Percentiles rank a stretch among this genome's conserved stretches.
phyloP scores from a whole-genome alignment of 2,888 invertebrate species.

The Drosophila nr. perissopoda region DNA sequence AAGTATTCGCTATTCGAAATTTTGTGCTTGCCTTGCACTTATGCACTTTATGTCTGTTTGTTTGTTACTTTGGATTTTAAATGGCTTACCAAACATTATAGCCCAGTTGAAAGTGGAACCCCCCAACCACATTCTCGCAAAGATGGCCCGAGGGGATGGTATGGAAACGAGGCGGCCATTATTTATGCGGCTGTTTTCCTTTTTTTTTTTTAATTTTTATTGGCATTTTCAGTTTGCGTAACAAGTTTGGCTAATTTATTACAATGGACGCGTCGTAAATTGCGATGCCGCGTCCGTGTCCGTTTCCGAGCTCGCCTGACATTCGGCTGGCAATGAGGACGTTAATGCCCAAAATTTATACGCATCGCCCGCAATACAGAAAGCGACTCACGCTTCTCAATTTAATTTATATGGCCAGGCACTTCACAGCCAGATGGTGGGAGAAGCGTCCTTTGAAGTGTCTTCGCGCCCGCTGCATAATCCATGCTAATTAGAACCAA shows the following conservation, averaged over 20 bases:
- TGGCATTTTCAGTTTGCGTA: constrained; percentile 68
- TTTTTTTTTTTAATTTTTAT: constrained; percentile 53
- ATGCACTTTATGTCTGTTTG: constrained; percentile 26
- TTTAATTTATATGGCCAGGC: constrained; percentile 58
- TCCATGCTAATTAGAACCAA: constrained; percentile 63
- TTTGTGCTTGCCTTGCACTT: constrained; percentile 30
- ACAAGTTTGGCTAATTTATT: constrained; percentile 78
- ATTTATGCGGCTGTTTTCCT: constrained; percentile 62
- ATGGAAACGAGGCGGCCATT: constrained; percentile 19
- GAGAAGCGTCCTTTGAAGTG: not conserved
- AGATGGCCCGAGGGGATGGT: not conserved
- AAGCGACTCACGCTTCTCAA: constrained; percentile 58
- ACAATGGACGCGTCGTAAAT: constrained; percentile 74
- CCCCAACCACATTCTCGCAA: constrained; percentile 1
- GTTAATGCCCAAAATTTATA: constrained; percentile 64
- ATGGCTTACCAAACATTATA: constrained; percentile 34
- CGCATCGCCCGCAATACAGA: constrained; percentile 37
- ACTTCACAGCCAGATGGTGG: not conserved
- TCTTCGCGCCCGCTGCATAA: constrained; percentile 51
- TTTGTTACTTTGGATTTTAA: constrained; percentile 39
- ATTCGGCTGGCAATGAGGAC: constrained; percentile 56
- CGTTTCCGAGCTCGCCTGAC: constrained; percentile 32
- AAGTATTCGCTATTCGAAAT: constrained; percentile 16
- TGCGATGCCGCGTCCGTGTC: constrained; percentile 23
- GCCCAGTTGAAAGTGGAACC: not conserved